Conservation (phyloP, 2,797 vertebrate species). For the Scomberomorus guttatus region DNA sequence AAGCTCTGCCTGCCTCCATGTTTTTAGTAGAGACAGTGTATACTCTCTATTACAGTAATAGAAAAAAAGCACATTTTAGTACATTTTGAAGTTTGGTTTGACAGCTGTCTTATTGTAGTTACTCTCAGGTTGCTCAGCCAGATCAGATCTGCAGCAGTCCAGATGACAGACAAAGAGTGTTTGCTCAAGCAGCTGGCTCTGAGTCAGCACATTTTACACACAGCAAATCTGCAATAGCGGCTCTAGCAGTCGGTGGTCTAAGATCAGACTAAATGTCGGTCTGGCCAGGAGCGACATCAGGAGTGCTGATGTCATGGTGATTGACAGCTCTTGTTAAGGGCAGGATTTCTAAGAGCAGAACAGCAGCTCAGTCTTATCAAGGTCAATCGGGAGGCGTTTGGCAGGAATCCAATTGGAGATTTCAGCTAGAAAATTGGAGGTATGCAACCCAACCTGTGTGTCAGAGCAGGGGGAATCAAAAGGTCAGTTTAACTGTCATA, state of each 20-base stretch:
- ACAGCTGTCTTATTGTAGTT: conserved; percentile 49
- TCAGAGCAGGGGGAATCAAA: conserved; percentile 68
- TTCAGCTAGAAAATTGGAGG: conserved; percentile 71
- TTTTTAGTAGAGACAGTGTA: background rate
- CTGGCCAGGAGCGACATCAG: conserved; percentile 36
- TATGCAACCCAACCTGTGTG: conserved; percentile 69
- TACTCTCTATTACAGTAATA: background rate
- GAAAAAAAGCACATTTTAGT: conserved; percentile 15
- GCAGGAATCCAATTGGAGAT: conserved; percentile 72
- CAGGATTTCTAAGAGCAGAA: conserved; percentile 67
- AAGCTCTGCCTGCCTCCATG: background rate
- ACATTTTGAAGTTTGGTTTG: conserved; percentile 38
- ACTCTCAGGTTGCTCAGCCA: conserved; percentile 56
- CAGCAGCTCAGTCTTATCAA: conserved; percentile 74
- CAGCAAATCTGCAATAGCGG: conserved; percentile 60
- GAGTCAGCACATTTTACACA: conserved; percentile 74
- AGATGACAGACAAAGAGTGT: conserved; percentile 73
- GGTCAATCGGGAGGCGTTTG: conserved; percentile 72
- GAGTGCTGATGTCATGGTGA: conserved; percentile 60
- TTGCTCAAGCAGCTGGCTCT: conserved; percentile 51
- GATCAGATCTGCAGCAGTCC: conserved; percentile 60
- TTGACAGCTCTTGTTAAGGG: conserved; percentile 77
- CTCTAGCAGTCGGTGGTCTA: conserved; percentile 50
- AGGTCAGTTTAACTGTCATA: conserved; percentile 71
- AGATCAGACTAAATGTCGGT: conserved; percentile 56